phyloP scores from a whole-genome alignment of 2,888 invertebrate species.

The Idaea dimidiata region DNA sequence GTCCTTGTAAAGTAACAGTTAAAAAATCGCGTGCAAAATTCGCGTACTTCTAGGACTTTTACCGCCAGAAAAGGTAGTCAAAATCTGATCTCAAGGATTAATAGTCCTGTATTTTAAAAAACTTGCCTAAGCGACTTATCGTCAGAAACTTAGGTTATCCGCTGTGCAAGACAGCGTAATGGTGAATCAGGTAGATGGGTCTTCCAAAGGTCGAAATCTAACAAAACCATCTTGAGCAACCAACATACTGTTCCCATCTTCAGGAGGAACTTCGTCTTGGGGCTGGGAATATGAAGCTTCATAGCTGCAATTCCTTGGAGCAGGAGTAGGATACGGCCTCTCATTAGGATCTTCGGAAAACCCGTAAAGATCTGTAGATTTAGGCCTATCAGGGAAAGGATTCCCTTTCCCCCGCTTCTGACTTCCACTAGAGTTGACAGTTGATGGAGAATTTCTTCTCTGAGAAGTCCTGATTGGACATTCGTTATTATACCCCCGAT shows the following conservation, averaged over 20 bases:
- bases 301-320: constrained; percentile 70
- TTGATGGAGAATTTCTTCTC: constrained; percentile 70
- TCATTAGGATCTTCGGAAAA: constrained; percentile 75
- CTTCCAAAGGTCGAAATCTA: constrained; percentile 88
- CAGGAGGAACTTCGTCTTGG: constrained; percentile 72
- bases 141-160: constrained; percentile 67
- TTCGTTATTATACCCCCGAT: constrained; percentile 72
- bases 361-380: constrained; percentile 82
- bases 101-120: neutral
- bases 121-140: constrained; percentile 7
- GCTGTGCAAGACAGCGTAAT: constrained; percentile 62
- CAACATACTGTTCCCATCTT: constrained; percentile 87
- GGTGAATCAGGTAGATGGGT: constrained; percentile 74
- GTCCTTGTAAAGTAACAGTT: neutral
- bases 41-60: constrained; percentile 3
- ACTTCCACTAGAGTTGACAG: constrained; percentile 72
- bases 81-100: neutral
- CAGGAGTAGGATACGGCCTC: constrained; percentile 73
- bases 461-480: constrained; percentile 67
- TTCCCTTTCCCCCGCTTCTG: constrained; percentile 75
- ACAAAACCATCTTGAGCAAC: constrained; percentile 96
- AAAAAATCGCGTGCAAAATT: neutral
- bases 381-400: constrained; percentile 83
- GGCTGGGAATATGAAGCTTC: constrained; percentile 79
- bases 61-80: neutral